Conservation (phyloP, 2,113 vertebrate species). For the Daboia siamensis region DNA sequence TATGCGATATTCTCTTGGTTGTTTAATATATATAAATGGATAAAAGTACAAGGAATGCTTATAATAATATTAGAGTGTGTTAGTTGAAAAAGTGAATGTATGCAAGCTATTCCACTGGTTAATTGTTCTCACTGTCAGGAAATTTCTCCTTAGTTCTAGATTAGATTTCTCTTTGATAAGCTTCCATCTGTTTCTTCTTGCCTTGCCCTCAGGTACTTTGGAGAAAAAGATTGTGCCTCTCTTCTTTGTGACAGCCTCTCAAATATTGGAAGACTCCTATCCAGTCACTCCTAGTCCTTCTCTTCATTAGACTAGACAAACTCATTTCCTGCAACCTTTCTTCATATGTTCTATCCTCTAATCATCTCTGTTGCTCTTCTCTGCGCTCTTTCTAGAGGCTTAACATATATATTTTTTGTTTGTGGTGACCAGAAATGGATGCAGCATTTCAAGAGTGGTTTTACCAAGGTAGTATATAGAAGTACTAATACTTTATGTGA, state of each 20-base stretch:
- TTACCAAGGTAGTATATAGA: not conserved
- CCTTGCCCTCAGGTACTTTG: no score
- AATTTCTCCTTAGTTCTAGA: not conserved
- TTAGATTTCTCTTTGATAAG: not conserved
- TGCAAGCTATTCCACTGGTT: no score
- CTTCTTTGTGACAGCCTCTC: no score
- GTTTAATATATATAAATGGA: not conserved
- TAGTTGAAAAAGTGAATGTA: not conserved
- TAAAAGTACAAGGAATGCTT: not conserved
- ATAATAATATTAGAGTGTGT: not conserved
- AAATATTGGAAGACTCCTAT: no score
- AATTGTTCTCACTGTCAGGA: not conserved
- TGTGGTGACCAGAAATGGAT: not conserved
- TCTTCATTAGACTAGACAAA: no score
- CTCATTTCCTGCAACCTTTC: no score
- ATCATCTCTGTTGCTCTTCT: no score
- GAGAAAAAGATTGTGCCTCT: no score
- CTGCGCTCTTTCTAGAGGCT: no score
- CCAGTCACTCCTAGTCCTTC: no score
- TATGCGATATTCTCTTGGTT: not conserved
- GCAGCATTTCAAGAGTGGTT: not conserved
- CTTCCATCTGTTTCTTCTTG: not conserved
- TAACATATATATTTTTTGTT: not conserved
- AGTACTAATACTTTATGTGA: not conserved
- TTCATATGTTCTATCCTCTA: no score